Percentiles rank a stretch among this genome's conserved stretches.
Evolutionary conservation across 2,888 invertebrate genomes (phyloP).

Genomic region (Amphimallon solstitiale): DNA sequence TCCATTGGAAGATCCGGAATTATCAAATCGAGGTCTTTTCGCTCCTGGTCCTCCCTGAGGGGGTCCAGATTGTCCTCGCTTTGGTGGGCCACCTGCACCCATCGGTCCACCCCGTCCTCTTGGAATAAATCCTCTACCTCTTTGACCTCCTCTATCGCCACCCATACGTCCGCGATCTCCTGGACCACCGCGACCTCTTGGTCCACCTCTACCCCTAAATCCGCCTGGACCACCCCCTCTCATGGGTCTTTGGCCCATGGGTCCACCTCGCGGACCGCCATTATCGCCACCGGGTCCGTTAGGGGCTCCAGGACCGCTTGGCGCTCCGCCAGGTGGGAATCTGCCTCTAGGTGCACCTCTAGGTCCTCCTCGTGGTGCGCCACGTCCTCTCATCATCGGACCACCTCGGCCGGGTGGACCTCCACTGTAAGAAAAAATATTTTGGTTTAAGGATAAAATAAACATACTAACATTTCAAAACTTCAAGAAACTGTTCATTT

Average conservation of each 20-base stretch:
- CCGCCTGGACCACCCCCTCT: conserved; percentile 36
- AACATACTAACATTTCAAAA: background rate
- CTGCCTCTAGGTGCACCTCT: conserved; percentile 35
- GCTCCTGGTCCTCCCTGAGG: conserved; percentile 38
- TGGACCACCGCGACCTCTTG: conserved; percentile 39
- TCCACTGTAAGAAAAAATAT: conserved; percentile 23
- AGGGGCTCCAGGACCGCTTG: conserved; percentile 34
- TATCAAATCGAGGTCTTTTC: conserved; percentile 38
- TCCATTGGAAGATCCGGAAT: conserved; percentile 36
- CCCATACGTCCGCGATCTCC: conserved; percentile 40
- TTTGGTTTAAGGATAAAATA: background rate
- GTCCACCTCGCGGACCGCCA: conserved; percentile 34
- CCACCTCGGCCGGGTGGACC: conserved; percentile 39
- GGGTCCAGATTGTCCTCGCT: conserved; percentile 38
- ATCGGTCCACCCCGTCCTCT: conserved; percentile 38
- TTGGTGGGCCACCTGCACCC: conserved; percentile 33
- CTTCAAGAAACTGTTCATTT: conserved; percentile 36
- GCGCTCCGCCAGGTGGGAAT: conserved; percentile 27
- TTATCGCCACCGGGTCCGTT: conserved; percentile 40
- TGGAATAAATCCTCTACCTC: conserved; percentile 38
- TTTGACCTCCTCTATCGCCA: conserved; percentile 37
- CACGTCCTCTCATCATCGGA: conserved; percentile 40
- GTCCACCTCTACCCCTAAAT: conserved; percentile 39
- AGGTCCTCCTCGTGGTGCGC: conserved; percentile 36
- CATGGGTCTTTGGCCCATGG: conserved; percentile 37